Percentiles rank a stretch among this genome's conserved stretches.
phyloP scores from a whole-genome alignment of 2,888 invertebrate species.

The Hirtodrosophila trivittata region DNA sequence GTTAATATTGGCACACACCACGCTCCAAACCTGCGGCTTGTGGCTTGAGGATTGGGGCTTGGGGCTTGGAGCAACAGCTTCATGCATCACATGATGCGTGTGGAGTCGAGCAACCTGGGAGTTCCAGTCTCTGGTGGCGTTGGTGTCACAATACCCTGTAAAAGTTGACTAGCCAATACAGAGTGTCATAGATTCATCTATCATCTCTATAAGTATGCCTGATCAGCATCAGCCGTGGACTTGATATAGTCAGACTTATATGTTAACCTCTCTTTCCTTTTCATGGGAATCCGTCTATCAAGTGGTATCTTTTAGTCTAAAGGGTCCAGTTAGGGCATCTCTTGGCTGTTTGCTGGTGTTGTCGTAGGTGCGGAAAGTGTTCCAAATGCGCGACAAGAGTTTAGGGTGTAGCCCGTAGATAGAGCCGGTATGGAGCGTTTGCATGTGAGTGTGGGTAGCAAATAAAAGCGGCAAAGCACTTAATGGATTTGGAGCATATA shows the following conservation, averaged over 20 bases:
- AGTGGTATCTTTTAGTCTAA: background rate
- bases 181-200: background rate
- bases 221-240: no score
- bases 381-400: conserved; percentile 60
- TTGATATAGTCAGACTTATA: no score
- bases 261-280: no score
- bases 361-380: conserved; percentile 78
- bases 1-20: conserved; percentile 68
- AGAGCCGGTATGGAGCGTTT: conserved; percentile 23
- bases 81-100: conserved; percentile 46
- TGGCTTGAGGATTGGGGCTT: conserved; percentile 49
- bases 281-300: no score
- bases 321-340: background rate
- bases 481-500: conserved; percentile 77
- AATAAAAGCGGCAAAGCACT: conserved; percentile 72
- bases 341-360: conserved; percentile 28
- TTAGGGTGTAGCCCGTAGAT: conserved; percentile 69
- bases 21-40: conserved; percentile 39
- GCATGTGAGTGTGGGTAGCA: conserved; percentile 67
- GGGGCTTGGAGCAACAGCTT: conserved; percentile 46
- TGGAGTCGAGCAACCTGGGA: conserved; percentile 57
- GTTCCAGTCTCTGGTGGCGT: conserved; percentile 62
- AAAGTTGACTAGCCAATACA: background rate
- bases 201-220: no score
- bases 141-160: conserved; percentile 53